Percentiles rank a stretch among this genome's conserved stretches.
These are phyloP conservation scores for Epirrhoe alternata DNA, from an alignment of 2,888 invertebrate species.

Conservation along the genomic window DNA sequence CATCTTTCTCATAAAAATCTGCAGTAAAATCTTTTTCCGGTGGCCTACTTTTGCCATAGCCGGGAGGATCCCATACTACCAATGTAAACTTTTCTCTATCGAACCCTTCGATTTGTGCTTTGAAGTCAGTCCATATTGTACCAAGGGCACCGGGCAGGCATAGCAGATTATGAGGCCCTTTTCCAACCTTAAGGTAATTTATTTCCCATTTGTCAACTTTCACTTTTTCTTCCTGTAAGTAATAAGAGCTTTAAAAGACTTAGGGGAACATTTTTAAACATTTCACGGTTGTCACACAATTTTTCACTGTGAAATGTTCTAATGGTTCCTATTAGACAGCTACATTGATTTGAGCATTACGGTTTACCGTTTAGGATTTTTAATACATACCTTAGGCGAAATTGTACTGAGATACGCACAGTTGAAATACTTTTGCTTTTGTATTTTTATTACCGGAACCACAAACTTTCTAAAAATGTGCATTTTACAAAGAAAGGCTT, in stretches of 20 bases:
- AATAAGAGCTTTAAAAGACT: background rate
- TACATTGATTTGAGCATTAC: background rate
- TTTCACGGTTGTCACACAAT: background rate
- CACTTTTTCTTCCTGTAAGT: conserved; percentile 86
- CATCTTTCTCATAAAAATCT: conserved; percentile 91
- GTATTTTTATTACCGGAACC: conserved; percentile 19
- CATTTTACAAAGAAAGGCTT: conserved; percentile 6
- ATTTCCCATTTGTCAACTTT: conserved; percentile 85
- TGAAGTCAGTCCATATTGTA: conserved; percentile 93
- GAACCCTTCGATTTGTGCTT: conserved; percentile 89
- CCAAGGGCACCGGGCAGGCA: conserved; percentile 93
- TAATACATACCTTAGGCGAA: conserved; percentile 15
- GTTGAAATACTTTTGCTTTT: conserved; percentile 16
- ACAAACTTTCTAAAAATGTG: conserved; percentile 25
- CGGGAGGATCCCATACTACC: conserved; percentile 94
- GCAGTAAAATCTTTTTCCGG: conserved; percentile 89
- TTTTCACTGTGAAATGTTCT: background rate
- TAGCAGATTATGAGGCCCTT: conserved; percentile 86
- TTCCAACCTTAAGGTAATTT: conserved; percentile 86
- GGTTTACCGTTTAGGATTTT: background rate
- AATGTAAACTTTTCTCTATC: conserved; percentile 86
- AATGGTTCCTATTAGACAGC: background rate
- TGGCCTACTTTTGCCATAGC: conserved; percentile 93
- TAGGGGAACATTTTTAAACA: no score
- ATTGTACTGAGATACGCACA: conserved; percentile 30